A percentile compares a stretch with the other conserved stretches of the same genome.
Conservation (phyloP, 2,113 vertebrate species). For the Plectropomus leopardus region DNA sequence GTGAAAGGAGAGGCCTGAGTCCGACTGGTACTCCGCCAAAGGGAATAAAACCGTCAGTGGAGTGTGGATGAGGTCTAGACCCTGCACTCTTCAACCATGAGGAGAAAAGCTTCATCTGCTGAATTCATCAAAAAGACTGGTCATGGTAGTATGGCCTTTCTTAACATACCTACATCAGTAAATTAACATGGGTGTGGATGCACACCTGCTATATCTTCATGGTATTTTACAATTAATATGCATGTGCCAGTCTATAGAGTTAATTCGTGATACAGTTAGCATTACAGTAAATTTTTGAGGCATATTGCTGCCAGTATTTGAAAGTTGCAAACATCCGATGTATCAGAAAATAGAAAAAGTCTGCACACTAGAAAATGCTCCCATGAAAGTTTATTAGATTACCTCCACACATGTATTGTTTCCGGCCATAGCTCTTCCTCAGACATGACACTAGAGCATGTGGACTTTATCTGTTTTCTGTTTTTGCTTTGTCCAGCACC, state of each 20-base stretch:
- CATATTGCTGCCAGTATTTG: neutral
- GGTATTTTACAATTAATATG: neutral
- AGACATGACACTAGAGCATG: too few relatives aligned
- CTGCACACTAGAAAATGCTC: too few relatives aligned
- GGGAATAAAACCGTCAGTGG: slow-evolving; percentile 36
- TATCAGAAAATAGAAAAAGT: too few relatives aligned
- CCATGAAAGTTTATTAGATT: too few relatives aligned
- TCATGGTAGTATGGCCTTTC: neutral
- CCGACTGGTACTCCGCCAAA: slow-evolving; percentile 32
- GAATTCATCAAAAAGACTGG: neutral
- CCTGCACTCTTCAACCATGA: neutral
- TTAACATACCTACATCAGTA: neutral
- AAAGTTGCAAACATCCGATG: neutral
- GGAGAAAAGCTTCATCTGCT: slow-evolving; percentile 28
- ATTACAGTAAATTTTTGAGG: neutral
- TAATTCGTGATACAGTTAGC: neutral
- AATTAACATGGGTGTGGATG: neutral
- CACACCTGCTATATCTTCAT: neutral
- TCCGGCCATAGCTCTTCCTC: too few relatives aligned
- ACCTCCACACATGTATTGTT: too few relatives aligned
- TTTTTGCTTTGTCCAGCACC: too few relatives aligned
- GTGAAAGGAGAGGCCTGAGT: slow-evolving; percentile 41
- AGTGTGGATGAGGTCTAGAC: slow-evolving; percentile 32
- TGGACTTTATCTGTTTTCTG: too few relatives aligned
- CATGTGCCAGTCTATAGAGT: neutral